These are phyloP conservation scores for Steinernema hermaphroditum DNA, from an alignment of 2,888 invertebrate genomes.

Conservation along the genomic window DNA sequence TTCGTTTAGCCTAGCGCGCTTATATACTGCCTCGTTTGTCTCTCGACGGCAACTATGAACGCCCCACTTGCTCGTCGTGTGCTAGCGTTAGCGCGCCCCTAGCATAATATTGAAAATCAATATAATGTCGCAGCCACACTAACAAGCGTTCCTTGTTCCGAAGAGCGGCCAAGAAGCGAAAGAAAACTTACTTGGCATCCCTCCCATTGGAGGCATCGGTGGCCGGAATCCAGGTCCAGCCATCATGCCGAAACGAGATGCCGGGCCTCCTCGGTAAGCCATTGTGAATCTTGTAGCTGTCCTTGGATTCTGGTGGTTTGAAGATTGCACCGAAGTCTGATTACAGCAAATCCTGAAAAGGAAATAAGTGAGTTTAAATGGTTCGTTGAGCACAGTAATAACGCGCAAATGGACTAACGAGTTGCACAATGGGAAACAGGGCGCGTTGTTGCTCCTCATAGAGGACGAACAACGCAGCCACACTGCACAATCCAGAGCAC, in stretches of 20 bases:
- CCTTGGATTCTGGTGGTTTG: no score
- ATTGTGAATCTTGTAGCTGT: background rate
- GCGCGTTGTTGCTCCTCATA: background rate
- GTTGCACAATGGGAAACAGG: background rate
- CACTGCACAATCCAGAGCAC: no score
- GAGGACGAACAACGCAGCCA: background rate
- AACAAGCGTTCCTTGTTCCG: slow-evolving; percentile 16
- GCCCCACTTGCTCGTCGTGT: slow-evolving; percentile 13
- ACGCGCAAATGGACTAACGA: background rate
- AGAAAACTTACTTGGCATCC: slow-evolving; percentile 27
- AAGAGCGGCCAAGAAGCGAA: background rate
- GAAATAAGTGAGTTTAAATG: background rate
- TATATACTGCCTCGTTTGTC: background rate
- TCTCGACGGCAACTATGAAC: slow-evolving; percentile 25
- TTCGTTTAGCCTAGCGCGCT: slow-evolving; percentile 6
- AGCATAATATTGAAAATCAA: slow-evolving; percentile 31
- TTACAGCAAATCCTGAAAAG: background rate
- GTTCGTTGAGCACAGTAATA: background rate
- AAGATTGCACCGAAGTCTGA: no score
- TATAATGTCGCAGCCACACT: slow-evolving; percentile 31
- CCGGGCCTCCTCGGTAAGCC: slow-evolving; percentile 24
- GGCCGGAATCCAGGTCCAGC: slow-evolving; percentile 25
- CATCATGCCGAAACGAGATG: slow-evolving; percentile 23
- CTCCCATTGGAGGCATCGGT: slow-evolving; percentile 24
- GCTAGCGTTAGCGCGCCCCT: slow-evolving; percentile 28